A percentile compares a stretch with the other conserved stretches of the same genome.
Evolutionary conservation across 1,140 invertebrate species (phyloP).

Genomic region (Hyles vespertilio): DNA sequence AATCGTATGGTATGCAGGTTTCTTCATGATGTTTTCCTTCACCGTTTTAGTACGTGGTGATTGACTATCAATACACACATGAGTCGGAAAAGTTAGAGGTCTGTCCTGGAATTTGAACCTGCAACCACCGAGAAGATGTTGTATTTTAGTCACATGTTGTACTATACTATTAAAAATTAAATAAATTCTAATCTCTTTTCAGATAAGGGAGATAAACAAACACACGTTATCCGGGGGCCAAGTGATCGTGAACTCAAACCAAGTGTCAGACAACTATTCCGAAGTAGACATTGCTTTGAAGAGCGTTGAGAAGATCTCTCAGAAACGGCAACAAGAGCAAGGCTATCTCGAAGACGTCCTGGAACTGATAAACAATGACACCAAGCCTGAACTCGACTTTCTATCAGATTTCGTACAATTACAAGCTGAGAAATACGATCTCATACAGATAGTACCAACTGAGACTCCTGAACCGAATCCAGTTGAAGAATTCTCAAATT

Average conservation of each 20-base stretch:
- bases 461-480: constrained; percentile 20
- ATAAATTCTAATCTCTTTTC: constrained; percentile 2
- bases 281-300: constrained; percentile 35
- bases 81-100: too few relatives aligned
- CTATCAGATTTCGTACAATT: constrained; percentile 10
- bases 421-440: neutral
- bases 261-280: constrained; percentile 21
- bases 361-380: constrained; percentile 33
- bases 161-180: too few relatives aligned
- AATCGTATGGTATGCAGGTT: too few relatives aligned
- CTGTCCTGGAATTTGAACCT: too few relatives aligned
- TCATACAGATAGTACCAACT: neutral
- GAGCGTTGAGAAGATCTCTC: constrained; percentile 34
- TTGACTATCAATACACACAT: too few relatives aligned
- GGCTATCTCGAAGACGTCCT: constrained; percentile 30
- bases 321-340: constrained; percentile 32
- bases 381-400: constrained; percentile 4
- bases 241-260: constrained; percentile 38
- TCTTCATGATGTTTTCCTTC: too few relatives aligned
- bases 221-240: constrained; percentile 52
- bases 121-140: too few relatives aligned
- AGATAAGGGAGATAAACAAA: constrained; percentile 49
- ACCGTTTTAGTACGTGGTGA: too few relatives aligned
- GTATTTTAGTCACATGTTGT: too few relatives aligned
- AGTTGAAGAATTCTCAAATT: constrained; percentile 26